phyloP scores from a whole-genome alignment of 2,113 vertebrate genomes.

The Mesitornis unicolor region DNA sequence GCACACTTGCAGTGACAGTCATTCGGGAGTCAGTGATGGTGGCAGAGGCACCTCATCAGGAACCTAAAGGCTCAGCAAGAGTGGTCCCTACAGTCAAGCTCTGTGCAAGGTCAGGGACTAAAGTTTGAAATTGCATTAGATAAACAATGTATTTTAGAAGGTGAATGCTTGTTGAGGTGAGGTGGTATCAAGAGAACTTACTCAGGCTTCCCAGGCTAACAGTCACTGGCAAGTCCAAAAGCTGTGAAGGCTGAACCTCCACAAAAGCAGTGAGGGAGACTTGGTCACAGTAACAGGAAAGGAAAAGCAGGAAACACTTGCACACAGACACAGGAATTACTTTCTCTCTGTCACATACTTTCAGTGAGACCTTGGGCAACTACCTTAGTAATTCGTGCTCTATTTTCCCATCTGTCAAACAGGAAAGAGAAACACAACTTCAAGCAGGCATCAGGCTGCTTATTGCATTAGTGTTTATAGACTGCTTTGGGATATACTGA shows the following conservation, averaged over 20 bases:
- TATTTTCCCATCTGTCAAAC: background rate
- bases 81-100: background rate
- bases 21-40: background rate
- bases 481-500: background rate
- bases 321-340: background rate
- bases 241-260: background rate
- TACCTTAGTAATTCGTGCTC: background rate
- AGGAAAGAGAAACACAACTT: background rate
- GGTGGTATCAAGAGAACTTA: background rate
- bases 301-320: background rate
- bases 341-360: background rate
- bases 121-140: background rate
- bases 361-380: background rate
- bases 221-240: background rate
- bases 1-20: fast-evolving
- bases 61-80: background rate
- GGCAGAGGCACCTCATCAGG: background rate
- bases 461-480: background rate
- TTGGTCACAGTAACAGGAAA: background rate
- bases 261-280: background rate
- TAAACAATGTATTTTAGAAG: background rate
- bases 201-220: fast-evolving
- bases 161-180: background rate
- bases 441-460: background rate
- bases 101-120: background rate